These are phyloP conservation scores for Ondatra zibethicus DNA, from an alignment of 2,113 vertebrate genomes.

Conservation along the genomic window DNA sequence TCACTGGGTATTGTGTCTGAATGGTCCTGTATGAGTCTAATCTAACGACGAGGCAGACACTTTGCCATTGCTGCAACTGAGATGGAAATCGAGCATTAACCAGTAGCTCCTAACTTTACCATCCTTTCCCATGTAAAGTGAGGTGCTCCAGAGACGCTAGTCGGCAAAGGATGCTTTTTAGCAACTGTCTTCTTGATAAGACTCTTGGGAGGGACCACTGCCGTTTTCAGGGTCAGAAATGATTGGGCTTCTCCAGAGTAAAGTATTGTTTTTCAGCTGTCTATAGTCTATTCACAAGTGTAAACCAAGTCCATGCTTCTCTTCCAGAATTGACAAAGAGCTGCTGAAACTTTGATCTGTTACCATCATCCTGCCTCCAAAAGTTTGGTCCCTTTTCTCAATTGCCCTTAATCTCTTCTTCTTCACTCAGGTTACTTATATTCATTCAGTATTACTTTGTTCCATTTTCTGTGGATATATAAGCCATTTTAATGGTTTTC, in stretches of 20 bases:
- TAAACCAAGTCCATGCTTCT: background rate
- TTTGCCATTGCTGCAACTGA: background rate
- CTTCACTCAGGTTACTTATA: background rate
- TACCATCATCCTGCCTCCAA: background rate
- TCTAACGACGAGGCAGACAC: background rate
- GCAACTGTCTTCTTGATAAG: background rate
- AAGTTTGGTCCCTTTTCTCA: background rate
- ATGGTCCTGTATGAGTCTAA: background rate
- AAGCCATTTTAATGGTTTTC: background rate
- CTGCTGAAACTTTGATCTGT: background rate
- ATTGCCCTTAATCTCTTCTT: background rate
- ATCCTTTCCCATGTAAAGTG: background rate
- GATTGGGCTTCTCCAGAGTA: background rate
- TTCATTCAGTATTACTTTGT: background rate
- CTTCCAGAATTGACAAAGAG: background rate
- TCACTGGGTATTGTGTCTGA: background rate
- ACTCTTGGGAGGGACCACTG: background rate
- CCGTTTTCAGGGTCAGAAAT: background rate
- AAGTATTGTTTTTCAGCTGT: background rate
- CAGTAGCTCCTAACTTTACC: background rate
- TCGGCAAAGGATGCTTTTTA: background rate
- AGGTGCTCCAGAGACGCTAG: background rate
- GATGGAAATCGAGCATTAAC: background rate
- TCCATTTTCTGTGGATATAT: constrained; percentile 8
- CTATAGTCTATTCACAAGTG: background rate